Base-by-base conservation (phyloP, 1,140 invertebrate species). In the Heliconius melpomene region DNA sequence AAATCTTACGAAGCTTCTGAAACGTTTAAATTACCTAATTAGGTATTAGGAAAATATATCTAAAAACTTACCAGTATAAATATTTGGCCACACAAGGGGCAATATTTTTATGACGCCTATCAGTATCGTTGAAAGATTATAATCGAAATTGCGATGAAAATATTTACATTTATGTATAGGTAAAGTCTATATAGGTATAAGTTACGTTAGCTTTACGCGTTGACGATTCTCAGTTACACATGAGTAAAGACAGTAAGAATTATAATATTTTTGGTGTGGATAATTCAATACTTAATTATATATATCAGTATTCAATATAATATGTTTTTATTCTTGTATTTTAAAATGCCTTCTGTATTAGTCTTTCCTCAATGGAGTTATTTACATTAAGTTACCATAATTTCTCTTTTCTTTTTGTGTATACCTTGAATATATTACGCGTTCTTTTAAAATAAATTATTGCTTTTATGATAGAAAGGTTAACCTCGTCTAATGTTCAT, bases 71-170 rank as follows among this genome's bases (percentile, higher is more conserved):
- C 75, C 71, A 79, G 74, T 87, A 84, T 76, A 82, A 78, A 83
- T 82, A 84, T 87, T 87, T 87, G 86, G 86, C 86, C 84, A 80
- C 80, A 82, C 75, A 82, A 83, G 83, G 86, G 86, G 86, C 86
- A 81, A 80, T 78, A 71, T 76, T 76, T n/a, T 66, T 81, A 50
- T 70, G n/a, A 46, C 46, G 23, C 11, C 38, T 70, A 70, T 70
- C 38, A 8, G 3, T 46, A 70, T 29, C 40, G 75, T 70, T 29
- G 75, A 38, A 38, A 50, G 9, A 40, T 60, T 40, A 70, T 50
- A 75, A 75, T 38, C 54, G 13, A 40, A 16, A 66, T 75, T 16
- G 26, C 26, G 11, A 66, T 66, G 26, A 66, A 29, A 16, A 16
- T 66, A 66, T 66, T 66, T 66, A 66, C 60, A 66, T 66, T 66